Percentiles rank a stretch among this genome's conserved stretches.
Evolutionary conservation across 1,140 invertebrate species (phyloP).

Genomic region (Drosophila bocki): DNA sequence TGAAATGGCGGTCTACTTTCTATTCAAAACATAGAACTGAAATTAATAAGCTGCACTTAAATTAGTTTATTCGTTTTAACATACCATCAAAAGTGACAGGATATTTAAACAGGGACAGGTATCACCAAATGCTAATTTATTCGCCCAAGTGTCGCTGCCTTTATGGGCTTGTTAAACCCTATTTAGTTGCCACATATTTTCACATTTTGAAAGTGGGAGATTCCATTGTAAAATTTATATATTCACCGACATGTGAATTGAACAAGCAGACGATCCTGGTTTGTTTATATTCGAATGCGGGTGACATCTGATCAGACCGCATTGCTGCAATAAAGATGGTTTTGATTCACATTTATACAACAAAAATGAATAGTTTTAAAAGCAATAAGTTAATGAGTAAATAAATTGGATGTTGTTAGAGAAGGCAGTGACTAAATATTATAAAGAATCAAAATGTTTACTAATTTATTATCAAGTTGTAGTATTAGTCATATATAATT

Average conservation of each 20-base stretch:
- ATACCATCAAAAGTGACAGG: too few relatives aligned
- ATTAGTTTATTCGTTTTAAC: neutral
- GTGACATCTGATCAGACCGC: neutral
- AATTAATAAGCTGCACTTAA: neutral
- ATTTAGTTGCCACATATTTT: neutral
- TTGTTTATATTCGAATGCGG: neutral
- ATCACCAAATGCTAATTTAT: neutral
- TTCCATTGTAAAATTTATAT: neutral
- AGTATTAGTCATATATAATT: too few relatives aligned
- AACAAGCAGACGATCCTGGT: neutral
- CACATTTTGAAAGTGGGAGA: neutral
- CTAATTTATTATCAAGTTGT: too few relatives aligned
- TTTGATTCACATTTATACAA: too few relatives aligned
- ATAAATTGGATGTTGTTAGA: too few relatives aligned
- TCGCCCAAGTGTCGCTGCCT: neutral
- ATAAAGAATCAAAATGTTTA: too few relatives aligned
- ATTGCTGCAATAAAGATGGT: neutral
- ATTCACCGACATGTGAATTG: neutral
- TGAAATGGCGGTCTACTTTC: neutral
- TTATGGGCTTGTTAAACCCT: neutral
- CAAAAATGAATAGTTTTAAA: too few relatives aligned
- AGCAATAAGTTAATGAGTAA: too few relatives aligned
- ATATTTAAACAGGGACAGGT: too few relatives aligned
- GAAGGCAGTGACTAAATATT: too few relatives aligned
- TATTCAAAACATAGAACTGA: neutral